Evolutionary conservation across 2,888 invertebrate genomes (phyloP).

Genomic region (Tigriopus californicus): DNA sequence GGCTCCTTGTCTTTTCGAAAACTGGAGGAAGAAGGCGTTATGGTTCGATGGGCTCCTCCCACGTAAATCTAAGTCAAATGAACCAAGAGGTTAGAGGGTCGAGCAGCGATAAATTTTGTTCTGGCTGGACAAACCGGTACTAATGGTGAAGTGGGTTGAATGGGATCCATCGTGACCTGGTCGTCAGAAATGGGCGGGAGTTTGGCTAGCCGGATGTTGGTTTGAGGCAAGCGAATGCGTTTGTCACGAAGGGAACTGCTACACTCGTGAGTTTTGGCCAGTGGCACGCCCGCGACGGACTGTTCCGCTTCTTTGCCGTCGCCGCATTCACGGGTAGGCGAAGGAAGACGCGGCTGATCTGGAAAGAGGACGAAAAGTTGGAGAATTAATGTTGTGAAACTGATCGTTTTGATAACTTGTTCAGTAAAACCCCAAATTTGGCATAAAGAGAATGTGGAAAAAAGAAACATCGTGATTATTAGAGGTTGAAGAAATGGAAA

Average conservation of each 20-base stretch:
- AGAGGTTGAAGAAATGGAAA: too few relatives aligned
- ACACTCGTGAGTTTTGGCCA: not conserved
- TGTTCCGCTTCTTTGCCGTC: not conserved
- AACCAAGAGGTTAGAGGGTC: too few relatives aligned
- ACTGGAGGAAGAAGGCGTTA: not conserved
- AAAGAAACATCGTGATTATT: too few relatives aligned
- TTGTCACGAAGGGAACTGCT: not conserved
- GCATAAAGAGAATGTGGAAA: too few relatives aligned
- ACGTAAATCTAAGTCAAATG: too few relatives aligned
- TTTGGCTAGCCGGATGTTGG: not conserved
- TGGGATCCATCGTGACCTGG: not conserved
- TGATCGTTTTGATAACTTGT: too few relatives aligned
- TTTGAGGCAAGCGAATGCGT: not conserved
- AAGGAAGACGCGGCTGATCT: not conserved
- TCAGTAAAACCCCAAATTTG: too few relatives aligned
- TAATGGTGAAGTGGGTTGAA: not conserved
- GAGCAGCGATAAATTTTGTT: too few relatives aligned
- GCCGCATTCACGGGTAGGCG: not conserved
- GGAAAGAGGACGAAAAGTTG: too few relatives aligned
- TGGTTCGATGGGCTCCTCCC: too few relatives aligned
- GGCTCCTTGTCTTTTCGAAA: constrained; percentile 36
- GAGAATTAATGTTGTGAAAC: too few relatives aligned
- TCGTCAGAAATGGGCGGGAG: constrained; percentile 1
- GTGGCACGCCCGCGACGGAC: not conserved
- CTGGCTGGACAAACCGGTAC: too few relatives aligned